phyloP scores from a whole-genome alignment of 2,888 invertebrate species.

The Nematopogon swammerdamellus region DNA sequence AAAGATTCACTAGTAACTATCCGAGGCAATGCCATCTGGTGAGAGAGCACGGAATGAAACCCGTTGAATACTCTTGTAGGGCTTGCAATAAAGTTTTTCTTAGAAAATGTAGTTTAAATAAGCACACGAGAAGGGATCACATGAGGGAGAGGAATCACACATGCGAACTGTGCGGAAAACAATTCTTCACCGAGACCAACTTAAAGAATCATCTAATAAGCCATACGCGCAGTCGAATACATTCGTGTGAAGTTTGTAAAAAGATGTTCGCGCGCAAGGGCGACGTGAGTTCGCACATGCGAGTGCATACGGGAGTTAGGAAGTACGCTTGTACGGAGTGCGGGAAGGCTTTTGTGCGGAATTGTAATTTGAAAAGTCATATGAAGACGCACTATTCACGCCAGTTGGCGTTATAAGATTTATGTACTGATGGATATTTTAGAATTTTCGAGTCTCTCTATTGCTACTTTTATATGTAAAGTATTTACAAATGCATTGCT shows the following conservation, averaged over 20 bases:
- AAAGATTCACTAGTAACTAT: not conserved
- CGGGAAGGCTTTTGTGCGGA: not conserved
- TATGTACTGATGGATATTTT: too few relatives aligned
- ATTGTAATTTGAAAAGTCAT: not conserved
- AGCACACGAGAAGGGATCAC: conserved; percentile 39
- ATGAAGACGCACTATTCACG: not conserved
- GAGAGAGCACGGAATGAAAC: conserved; percentile 34
- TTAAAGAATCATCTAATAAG: not conserved
- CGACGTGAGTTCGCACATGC: not conserved
- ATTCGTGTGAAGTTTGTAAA: not conserved
- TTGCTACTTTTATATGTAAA: too few relatives aligned
- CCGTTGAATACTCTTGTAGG: conserved; percentile 30
- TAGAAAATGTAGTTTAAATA: conserved; percentile 31
- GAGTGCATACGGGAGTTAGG: not conserved
- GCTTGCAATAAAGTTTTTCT: conserved; percentile 34
- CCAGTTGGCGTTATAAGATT: too few relatives aligned
- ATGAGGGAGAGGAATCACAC: conserved; percentile 22
- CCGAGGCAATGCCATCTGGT: not conserved
- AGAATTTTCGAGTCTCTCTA: too few relatives aligned
- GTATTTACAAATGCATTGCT: too few relatives aligned
- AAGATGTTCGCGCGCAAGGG: not conserved
- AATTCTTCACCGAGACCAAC: not conserved
- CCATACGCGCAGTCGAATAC: not conserved
- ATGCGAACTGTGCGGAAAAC: not conserved
- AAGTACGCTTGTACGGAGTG: not conserved